Evolutionary conservation across 1,140 invertebrate species (phyloP), one percentile per base, ranked within the genome.

Genomic region (Oncopeltus fasciatus): DNA sequence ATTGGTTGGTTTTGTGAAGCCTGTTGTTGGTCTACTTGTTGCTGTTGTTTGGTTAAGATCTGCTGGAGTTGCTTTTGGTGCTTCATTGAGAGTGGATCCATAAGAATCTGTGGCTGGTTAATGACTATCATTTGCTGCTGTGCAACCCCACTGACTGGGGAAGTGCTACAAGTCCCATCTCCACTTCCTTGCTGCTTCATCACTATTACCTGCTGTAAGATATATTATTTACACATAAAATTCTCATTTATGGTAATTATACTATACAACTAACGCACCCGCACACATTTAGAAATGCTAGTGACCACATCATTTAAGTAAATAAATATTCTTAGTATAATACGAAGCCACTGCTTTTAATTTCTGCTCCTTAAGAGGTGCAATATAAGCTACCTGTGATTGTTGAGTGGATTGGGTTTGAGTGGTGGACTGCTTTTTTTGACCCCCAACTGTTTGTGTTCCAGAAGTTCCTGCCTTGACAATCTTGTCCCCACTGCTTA

Each of bases 21-120:
- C 28, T 68, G 64, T 47, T 68, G 67, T 56, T 67, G 61, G 44
- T 64, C 67, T 0, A 66, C 29, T 28, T 66, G 51, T 46, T 68
- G 67, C 33, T 68, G 67, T 56, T 66, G 64, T 51, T 68, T 68
- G 1, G 31, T 59, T 0, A 65, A 31, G 8, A 67, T 28, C 47
- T 67, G 67, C 24, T 67, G 67, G 44, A 67, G 56, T 27, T 67
- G 66, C 38, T 68, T 67, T 21, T 67, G 66, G n/a, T 68, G 64
- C 63, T 67, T 67, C 31, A 53, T 53, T 9, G 60, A 61, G 24
- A 67, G 53, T 20, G 61, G 57, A 38, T 68, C 64, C 5, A 64
- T 47, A 9, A 67, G 47, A 18, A 67, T 60, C 33, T 66, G 67
- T 43, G 64, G 66, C 31, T 68, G 67, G 51, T 68, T 68, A 33